Base-by-base conservation (phyloP, 2,888 invertebrate species). In the Chymomyza fuscimana region DNA sequence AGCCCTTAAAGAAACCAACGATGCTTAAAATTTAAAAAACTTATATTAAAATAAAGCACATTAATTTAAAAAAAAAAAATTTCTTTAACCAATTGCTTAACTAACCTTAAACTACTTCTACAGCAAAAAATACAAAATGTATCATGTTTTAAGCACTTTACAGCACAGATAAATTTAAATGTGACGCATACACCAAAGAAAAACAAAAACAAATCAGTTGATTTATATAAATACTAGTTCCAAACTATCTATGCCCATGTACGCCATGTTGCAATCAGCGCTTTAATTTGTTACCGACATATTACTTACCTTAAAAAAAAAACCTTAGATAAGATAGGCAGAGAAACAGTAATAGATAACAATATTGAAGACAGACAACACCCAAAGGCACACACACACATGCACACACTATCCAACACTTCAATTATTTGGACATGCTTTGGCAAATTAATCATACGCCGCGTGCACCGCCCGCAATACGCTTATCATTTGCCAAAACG, bases 251-350 rank as follows among this genome's bases (percentile, higher is more conserved):
- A 4, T 0, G 4, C 40, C 40, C 40, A 7, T 58, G 16, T 54
- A 54, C 9, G 15, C 65, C 69, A 63, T 61, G 60, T 59, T 66
- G 63, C 74, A 75, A 79, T 84, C 74, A 73, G 64, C 40, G 80
- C 74, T 82, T 86, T 76, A 86, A 83, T 84, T 84, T 84, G 86
- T 74, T 25, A 69, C 73, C 76, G 73, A 82, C 83, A 80, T 82
- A 82, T 76, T 65, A 69, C 66, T 36, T 60, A 25, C 12, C 58
- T 69, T 73, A 62, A 54, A 19, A 54, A 22, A 32, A 32, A 32
- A 32, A 32, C 16, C 52, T 15, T 29, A 65, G 86, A 84, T 84
- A 79, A 86, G 85, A 84, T 86, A 86, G 50, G 12, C 6, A 29
- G 59, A 54, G 16, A 60, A 51, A 58, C 66, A 58, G 25, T 63